Evolutionary conservation across 2,888 invertebrate species (phyloP).

Genomic region (Andrena haemorrhoa): DNA sequence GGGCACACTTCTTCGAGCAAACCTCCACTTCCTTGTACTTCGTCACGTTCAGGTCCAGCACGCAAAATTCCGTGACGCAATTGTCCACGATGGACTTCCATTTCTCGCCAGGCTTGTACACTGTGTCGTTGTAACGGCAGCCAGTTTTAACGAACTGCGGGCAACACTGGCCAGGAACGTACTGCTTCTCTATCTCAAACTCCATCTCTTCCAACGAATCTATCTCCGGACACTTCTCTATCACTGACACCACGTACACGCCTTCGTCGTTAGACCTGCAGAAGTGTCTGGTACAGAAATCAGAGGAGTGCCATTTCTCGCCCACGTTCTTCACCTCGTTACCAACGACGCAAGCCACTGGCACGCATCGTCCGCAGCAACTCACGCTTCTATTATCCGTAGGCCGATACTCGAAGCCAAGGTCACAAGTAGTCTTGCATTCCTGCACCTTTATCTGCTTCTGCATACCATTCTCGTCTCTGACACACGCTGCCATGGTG

Average conservation of each 20-base stretch:
- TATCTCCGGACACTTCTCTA: conserved; percentile 86
- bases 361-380: conserved; percentile 89
- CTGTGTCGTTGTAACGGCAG: conserved; percentile 86
- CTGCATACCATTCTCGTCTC: conserved; percentile 64
- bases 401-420: conserved; percentile 88
- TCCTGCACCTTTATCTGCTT: conserved; percentile 72
- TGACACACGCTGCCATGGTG: conserved; percentile 73
- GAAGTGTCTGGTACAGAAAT: conserved; percentile 88
- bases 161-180: conserved; percentile 87
- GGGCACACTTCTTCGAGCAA: conserved; percentile 86
- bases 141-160: conserved; percentile 86
- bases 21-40: conserved; percentile 84
- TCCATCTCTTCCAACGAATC: conserved; percentile 82
- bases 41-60: conserved; percentile 84
- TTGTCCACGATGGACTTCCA: conserved; percentile 86
- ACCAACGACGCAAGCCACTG: conserved; percentile 87
- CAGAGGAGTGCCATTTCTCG: conserved; percentile 87
- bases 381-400: conserved; percentile 81
- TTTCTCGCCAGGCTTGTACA: conserved; percentile 85
- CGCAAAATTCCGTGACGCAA: conserved; percentile 86
- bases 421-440: conserved; percentile 76
- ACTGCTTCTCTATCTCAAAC: conserved; percentile 86
- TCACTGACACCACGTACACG: conserved; percentile 87
- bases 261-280: conserved; percentile 87
- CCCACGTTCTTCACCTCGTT: conserved; percentile 85